Conservation (phyloP, 2,113 vertebrate genomes). For the Arenaria interpres region DNA sequence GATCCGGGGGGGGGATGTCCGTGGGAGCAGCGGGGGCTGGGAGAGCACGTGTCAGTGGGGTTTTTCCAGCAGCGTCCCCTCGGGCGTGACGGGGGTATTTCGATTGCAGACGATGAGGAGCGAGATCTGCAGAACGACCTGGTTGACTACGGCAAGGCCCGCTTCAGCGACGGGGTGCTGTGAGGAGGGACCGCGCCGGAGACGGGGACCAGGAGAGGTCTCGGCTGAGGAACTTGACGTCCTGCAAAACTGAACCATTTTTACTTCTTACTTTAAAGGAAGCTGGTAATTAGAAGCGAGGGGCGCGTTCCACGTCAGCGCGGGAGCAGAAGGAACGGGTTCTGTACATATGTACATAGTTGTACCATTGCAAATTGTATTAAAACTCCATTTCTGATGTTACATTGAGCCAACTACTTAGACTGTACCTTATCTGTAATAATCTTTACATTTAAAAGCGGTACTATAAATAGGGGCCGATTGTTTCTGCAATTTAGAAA, state of each 20-base stretch:
- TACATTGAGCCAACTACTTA: slow-evolving; percentile 31
- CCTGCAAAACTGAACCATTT: slow-evolving; percentile 48
- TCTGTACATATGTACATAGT: slow-evolving; percentile 68
- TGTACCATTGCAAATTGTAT: slow-evolving; percentile 67
- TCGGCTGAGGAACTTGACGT: not conserved
- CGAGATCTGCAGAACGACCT: slow-evolving; percentile 90
- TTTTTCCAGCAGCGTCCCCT: not conserved
- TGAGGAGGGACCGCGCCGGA: slow-evolving; percentile 52
- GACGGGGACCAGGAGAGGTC: not conserved
- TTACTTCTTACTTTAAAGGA: slow-evolving; percentile 24
- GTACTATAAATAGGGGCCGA: slow-evolving; percentile 40
- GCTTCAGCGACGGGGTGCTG: slow-evolving; percentile 83
- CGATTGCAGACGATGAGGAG: slow-evolving; percentile 90
- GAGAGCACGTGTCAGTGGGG: no score
- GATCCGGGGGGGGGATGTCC: rapidly evolving
- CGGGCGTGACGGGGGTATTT: not conserved
- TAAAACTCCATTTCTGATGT: slow-evolving; percentile 43
- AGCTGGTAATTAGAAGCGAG: not conserved
- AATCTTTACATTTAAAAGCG: slow-evolving; percentile 44
- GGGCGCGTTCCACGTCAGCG: not conserved
- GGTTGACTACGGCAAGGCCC: slow-evolving; percentile 90
- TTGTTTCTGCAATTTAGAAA: slow-evolving; percentile 51
- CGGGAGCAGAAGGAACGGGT: not conserved
- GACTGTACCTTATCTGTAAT: slow-evolving; percentile 45
- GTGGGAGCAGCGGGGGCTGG: not conserved